phyloP scores from a whole-genome alignment of 64 coral and sea anemone species.

The Pocillopora verrucosa region DNA sequence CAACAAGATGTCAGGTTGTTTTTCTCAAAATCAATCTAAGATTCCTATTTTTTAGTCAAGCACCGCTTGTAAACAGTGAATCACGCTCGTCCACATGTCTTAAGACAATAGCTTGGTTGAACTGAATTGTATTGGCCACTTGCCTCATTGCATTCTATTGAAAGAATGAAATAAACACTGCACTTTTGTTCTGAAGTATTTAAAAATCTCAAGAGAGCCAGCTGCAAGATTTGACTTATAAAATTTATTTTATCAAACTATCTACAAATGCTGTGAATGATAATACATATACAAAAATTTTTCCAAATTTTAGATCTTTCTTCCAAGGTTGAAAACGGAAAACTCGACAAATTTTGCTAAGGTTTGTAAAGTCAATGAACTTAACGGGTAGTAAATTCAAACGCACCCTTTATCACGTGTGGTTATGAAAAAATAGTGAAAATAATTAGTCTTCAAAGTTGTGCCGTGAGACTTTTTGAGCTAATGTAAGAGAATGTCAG shows the following conservation, averaged over 20 bases:
- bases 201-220: not conserved
- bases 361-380: not conserved
- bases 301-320: not conserved
- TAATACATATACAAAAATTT: not conserved
- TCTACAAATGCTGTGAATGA: no score
- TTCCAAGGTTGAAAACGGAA: not conserved
- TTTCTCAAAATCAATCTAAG: not conserved
- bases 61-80: conserved; percentile 30
- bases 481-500: no score
- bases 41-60: not conserved
- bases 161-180: conserved; percentile 8
- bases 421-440: not conserved
- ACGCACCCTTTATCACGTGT: conserved; percentile 5
- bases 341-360: not conserved
- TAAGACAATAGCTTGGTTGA: conserved; percentile 4
- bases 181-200: conserved; percentile 17
- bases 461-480: not conserved
- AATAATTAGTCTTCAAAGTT: not conserved
- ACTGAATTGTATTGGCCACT: not conserved
- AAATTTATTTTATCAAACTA: not conserved
- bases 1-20: not conserved
- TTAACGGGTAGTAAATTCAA: not conserved
- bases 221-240: not conserved
- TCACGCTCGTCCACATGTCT: conserved; percentile 4
- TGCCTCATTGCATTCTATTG: not conserved